These are phyloP conservation scores for Zootermopsis nevadensis DNA, from an alignment of 2,888 invertebrate genomes.

Conservation along the genomic window DNA sequence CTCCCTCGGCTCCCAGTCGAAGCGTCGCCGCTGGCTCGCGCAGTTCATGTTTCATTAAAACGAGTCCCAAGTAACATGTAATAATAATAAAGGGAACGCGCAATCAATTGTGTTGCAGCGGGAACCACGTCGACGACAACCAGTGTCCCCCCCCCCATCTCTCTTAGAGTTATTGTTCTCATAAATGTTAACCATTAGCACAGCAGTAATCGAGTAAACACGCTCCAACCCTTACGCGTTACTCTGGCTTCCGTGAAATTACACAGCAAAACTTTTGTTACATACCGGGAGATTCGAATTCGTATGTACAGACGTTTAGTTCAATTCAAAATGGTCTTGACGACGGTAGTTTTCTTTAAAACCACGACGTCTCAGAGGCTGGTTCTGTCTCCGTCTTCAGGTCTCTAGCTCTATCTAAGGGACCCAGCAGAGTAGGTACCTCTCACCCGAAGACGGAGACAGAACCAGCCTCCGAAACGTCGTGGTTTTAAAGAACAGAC, in stretches of 20 bases:
- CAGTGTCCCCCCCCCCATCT: slow-evolving; percentile 15
- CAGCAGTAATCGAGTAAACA: slow-evolving; percentile 41
- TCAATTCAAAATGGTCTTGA: too few relatives aligned
- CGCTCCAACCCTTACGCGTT: background rate
- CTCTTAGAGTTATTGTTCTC: slow-evolving; percentile 44
- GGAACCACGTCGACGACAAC: background rate
- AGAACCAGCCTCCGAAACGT: too few relatives aligned
- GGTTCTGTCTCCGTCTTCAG: too few relatives aligned
- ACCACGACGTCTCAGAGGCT: too few relatives aligned
- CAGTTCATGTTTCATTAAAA: slow-evolving; percentile 41
- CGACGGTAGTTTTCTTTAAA: too few relatives aligned
- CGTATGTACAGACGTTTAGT: slow-evolving; percentile 14
- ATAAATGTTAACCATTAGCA: slow-evolving; percentile 44
- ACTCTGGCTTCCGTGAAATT: slow-evolving; percentile 15
- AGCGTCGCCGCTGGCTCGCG: background rate
- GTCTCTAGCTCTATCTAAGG: too few relatives aligned
- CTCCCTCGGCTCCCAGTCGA: background rate
- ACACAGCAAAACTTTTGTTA: background rate
- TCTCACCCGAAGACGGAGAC: too few relatives aligned
- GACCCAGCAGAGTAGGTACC: too few relatives aligned
- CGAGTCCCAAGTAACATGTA: slow-evolving; percentile 39
- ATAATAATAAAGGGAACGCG: slow-evolving; percentile 40
- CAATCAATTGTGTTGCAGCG: slow-evolving; percentile 36
- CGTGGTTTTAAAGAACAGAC: too few relatives aligned
- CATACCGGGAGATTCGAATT: slow-evolving; percentile 11